Evolutionary conservation across 1,140 invertebrate genomes (phyloP), one percentile per base, ranked within the genome.

Genomic region (Planococcus citri): DNA sequence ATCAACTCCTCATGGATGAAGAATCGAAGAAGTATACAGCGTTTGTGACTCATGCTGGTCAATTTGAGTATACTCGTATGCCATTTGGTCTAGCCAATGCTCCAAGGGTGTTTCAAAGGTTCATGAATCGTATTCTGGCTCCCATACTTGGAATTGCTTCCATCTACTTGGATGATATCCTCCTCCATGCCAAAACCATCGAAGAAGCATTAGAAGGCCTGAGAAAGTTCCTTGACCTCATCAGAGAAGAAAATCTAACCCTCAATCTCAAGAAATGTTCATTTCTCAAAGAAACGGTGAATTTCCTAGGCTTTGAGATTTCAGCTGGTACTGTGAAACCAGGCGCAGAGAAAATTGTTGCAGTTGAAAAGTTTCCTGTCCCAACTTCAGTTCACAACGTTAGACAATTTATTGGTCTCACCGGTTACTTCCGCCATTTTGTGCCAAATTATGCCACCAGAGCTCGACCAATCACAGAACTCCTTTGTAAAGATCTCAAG

Each of bases 371-470:
- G 0, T 69, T 24, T n/a, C 68, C 68, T 0, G 25, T n/a, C 1
- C 24, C 68, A 2, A 1, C 12, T n/a, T 51, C 38, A 1, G 27
- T 20, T 10, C 68, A 69, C 2, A 25, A 69, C 3, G 22, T 69
- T 1, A 10, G 33, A 27, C 17, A 41, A 9, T 69, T 51, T 1
- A 4, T 69, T 0, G 68, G 68, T 0, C 10, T 69, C 6, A 41
- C 68, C 12, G 38, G 37, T 14, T 69, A 69, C 38, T 69, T 69
- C 27, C 12, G 68, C 21, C 33, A 24, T 1, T 69, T 58, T 3
- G 24, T 58, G 1, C 68, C 68, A 14, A 10, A 69, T 57, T 69
- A 51, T 20, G 41, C 68, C 14, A 17, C 14, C 17, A 9, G 22
- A 14, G 37, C 37, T 6, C 33, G 9, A 6, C 68, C 37, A 25